Conservation (phyloP, 2,888 invertebrate species). For the Terebella lapidaria region DNA sequence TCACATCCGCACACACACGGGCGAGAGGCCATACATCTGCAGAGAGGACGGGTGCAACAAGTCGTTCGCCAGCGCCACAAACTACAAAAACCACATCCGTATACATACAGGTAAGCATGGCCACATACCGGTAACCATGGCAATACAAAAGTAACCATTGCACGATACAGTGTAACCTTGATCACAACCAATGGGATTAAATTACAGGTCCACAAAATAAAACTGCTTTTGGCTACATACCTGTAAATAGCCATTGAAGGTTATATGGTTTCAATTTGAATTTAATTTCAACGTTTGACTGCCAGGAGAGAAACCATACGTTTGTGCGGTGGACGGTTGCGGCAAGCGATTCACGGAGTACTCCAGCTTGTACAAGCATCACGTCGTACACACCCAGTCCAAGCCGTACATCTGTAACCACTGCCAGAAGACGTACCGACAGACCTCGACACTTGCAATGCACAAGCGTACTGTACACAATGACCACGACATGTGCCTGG, state of each 20-base stretch:
- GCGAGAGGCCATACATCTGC: conserved; percentile 65
- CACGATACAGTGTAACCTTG: not conserved
- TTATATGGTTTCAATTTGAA: too few relatives aligned
- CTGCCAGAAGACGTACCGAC: conserved; percentile 62
- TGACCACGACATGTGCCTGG: not conserved
- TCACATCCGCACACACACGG: conserved; percentile 66
- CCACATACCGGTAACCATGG: too few relatives aligned
- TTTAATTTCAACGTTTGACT: not conserved
- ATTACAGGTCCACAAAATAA: too few relatives aligned
- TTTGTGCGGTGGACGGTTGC: conserved; percentile 62
- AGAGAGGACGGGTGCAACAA: conserved; percentile 61
- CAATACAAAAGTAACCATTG: not conserved
- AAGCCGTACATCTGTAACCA: conserved; percentile 61
- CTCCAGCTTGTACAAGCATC: conserved; percentile 67
- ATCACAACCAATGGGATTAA: not conserved
- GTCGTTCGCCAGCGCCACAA: conserved; percentile 66
- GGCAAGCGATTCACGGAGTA: conserved; percentile 67
- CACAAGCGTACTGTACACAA: conserved; percentile 62
- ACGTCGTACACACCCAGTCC: conserved; percentile 61
- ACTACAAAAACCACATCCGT: conserved; percentile 66
- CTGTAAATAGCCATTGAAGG: too few relatives aligned
- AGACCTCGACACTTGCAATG: conserved; percentile 62
- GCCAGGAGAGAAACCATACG: conserved; percentile 63
- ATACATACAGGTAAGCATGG: conserved; percentile 63
- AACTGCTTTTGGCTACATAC: too few relatives aligned